Evolutionary conservation across 2,113 vertebrate species (phyloP).

Genomic region (Dromas ardeola): DNA sequence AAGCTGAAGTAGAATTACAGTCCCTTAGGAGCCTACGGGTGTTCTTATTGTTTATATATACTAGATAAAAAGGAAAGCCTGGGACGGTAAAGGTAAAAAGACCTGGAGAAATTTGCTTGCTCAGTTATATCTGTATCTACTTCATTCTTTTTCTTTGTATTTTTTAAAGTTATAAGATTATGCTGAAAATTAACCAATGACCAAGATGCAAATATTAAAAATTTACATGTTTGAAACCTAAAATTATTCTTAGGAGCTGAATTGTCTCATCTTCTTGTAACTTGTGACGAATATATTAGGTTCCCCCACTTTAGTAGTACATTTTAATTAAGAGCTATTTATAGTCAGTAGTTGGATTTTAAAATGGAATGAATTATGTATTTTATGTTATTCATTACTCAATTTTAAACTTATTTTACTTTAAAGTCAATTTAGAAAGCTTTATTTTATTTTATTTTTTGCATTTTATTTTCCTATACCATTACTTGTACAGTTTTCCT

Average conservation of each 20-base stretch:
- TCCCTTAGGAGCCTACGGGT: not conserved
- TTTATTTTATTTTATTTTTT: not conserved
- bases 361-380: not conserved
- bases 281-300: not conserved
- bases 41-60: slow-evolving; percentile 36
- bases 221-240: not conserved
- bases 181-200: not conserved
- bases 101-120: not conserved
- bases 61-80: slow-evolving; percentile 21
- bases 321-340: not conserved
- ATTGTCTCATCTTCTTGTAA: not conserved
- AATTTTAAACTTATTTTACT: not conserved
- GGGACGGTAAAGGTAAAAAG: not conserved
- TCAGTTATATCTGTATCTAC: not conserved
- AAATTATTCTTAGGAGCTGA: not conserved
- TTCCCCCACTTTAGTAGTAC: not conserved
- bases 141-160: not conserved
- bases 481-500: not conserved
- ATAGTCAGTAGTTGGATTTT: not conserved
- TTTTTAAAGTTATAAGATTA: not conserved
- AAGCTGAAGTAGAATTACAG: slow-evolving; percentile 20
- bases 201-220: not conserved
- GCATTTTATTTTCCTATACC: not conserved
- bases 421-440: not conserved
- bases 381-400: not conserved